phyloP scores from a whole-genome alignment of 1,140 invertebrate species.

The Agrilus planipennis region DNA sequence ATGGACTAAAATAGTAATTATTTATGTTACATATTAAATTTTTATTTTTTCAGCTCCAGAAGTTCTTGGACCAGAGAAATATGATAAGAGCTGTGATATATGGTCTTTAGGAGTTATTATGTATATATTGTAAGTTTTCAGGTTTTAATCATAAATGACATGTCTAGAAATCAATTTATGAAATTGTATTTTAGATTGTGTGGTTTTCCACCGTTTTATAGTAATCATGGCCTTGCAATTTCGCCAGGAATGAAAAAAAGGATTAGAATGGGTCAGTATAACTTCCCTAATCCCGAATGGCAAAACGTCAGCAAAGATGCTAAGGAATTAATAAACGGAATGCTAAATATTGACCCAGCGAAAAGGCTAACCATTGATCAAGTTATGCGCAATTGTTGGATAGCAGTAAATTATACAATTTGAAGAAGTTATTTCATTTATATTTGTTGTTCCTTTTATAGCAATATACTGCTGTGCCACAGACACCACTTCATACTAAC shows the following conservation, averaged over 20 bases:
- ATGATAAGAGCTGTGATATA: conserved; percentile 98
- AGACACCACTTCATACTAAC: conserved; percentile 85
- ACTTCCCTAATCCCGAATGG: conserved; percentile 96
- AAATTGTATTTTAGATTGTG: conserved; percentile 59
- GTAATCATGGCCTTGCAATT: conserved; percentile 91
- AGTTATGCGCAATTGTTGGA: conserved; percentile 85
- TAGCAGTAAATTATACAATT: conserved; percentile 51
- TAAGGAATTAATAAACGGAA: conserved; percentile 87
- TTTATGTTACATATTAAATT: not conserved
- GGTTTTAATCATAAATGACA: not conserved
- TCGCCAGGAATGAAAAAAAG: conserved; percentile 99
- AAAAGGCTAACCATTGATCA: conserved; percentile 81
- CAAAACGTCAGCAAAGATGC: conserved; percentile 85
- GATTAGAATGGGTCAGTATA: conserved; percentile 91
- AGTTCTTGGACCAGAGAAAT: conserved; percentile 93
- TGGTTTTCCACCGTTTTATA: conserved; percentile 97
- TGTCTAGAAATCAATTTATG: conserved; percentile 9
- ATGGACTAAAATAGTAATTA: no score
- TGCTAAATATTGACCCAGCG: conserved; percentile 87
- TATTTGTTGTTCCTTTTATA: conserved; percentile 28
- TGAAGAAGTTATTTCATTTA: not conserved
- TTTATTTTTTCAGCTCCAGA: conserved; percentile 62
- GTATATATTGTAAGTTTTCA: conserved; percentile 80
- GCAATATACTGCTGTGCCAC: conserved; percentile 81
- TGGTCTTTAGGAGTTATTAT: conserved; percentile 97